Percentiles rank a stretch among this genome's conserved stretches.
These are phyloP conservation scores for Agrochola litura DNA, from an alignment of 2,888 invertebrate genomes.

Conservation along the genomic window DNA sequence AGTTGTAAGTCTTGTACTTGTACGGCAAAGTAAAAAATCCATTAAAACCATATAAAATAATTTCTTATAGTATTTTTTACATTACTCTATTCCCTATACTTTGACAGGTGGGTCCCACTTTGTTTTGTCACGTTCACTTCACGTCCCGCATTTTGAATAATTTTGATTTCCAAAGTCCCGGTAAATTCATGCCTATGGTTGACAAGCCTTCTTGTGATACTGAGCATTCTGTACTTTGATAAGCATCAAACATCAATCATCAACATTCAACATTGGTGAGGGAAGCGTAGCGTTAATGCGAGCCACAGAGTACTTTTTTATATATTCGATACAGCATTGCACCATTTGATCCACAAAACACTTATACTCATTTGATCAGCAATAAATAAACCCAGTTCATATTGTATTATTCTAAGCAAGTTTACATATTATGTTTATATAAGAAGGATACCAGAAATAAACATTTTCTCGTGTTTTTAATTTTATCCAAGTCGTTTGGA, in stretches of 20 bases:
- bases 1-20: too few species aligned
- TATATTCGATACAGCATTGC: slow-evolving; percentile 14
- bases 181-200: too few species aligned
- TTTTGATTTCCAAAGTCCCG: too few species aligned
- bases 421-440: background rate
- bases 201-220: background rate
- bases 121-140: too few species aligned
- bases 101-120: too few species aligned
- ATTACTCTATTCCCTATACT: too few species aligned
- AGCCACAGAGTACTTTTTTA: too few species aligned
- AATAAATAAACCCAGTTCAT: slow-evolving; percentile 12
- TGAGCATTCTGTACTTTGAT: slow-evolving; percentile 34
- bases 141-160: too few species aligned
- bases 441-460: background rate
- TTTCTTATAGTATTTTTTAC: too few species aligned
- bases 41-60: too few species aligned
- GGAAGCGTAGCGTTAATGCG: background rate
- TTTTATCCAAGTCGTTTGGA: background rate
- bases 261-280: background rate
- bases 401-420: background rate
- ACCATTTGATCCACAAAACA: slow-evolving; percentile 8
- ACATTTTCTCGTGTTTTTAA: background rate
- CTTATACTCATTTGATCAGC: background rate
- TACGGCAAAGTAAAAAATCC: too few species aligned
- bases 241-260: slow-evolving; percentile 4